Evolutionary conservation across 2,888 invertebrate genomes (phyloP).

Genomic region (Microdon myrmicae): DNA sequence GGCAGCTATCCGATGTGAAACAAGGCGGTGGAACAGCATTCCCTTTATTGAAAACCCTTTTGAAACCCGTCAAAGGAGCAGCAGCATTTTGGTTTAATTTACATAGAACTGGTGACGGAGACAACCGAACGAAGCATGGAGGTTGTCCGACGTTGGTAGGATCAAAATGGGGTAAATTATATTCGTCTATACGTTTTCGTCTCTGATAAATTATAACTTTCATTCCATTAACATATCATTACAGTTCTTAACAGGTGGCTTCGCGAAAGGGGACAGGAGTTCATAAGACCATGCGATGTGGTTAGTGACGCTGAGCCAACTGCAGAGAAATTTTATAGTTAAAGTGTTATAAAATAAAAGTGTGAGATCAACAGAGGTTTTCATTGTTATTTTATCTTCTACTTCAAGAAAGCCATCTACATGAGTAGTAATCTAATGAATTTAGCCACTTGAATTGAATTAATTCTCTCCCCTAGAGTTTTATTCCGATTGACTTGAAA

Average conservation of each 20-base stretch:
- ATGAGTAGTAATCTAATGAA: no score
- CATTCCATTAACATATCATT: conserved; percentile 3
- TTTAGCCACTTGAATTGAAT: no score
- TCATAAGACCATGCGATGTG: conserved; percentile 71
- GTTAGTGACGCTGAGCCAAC: conserved; percentile 61
- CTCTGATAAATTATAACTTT: conserved; percentile 19
- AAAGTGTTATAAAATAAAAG: no score
- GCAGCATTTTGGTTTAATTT: conserved; percentile 97
- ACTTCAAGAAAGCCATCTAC: no score
- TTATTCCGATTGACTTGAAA: no score
- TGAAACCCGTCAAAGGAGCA: conserved; percentile 65
- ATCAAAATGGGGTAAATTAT: conserved; percentile 89
- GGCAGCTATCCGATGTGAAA: conserved; percentile 91
- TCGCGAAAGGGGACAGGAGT: conserved; percentile 86
- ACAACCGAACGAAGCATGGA: conserved; percentile 88
- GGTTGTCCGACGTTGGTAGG: conserved; percentile 96
- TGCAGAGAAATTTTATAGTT: not conserved
- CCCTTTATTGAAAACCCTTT: conserved; percentile 84
- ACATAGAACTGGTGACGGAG: conserved; percentile 88
- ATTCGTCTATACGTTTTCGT: no score
- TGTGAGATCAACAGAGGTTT: no score
- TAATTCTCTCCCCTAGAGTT: no score
- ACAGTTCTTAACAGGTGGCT: conserved; percentile 89
- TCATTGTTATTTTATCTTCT: no score
- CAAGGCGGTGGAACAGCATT: conserved; percentile 99